These are phyloP conservation scores for Stenodema calcarata DNA, from an alignment of 2,888 invertebrate genomes.

Conservation along the genomic window DNA sequence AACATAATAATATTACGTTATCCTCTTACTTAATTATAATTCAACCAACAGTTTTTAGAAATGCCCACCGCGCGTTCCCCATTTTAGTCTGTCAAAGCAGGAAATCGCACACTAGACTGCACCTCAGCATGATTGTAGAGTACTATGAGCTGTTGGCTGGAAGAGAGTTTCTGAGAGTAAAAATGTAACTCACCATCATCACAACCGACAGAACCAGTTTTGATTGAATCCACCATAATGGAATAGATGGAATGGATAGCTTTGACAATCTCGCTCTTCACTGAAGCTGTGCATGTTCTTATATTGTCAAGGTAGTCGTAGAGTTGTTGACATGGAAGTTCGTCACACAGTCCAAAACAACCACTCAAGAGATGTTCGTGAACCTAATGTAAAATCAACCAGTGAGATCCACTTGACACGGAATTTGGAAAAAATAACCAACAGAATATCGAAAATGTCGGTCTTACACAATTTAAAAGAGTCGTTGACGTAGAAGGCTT, in stretches of 20 bases:
- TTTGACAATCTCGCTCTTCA: conserved; percentile 65
- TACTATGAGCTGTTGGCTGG: no score
- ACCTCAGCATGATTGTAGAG: no score
- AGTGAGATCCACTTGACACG: background rate
- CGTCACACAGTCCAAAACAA: conserved; percentile 62
- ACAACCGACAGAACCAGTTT: conserved; percentile 51
- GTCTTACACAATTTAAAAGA: conserved; percentile 60
- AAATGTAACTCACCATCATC: conserved; percentile 45
- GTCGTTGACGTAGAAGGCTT: conserved; percentile 57
- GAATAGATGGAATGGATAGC: conserved; percentile 67
- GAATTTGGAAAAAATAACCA: background rate
- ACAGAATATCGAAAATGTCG: background rate
- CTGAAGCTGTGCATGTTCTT: conserved; percentile 63
- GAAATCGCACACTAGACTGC: background rate
- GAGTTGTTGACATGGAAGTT: conserved; percentile 62
- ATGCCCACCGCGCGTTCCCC: no score
- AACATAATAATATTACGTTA: no score
- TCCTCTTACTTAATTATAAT: no score
- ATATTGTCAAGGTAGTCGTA: conserved; percentile 68
- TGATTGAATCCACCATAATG: conserved; percentile 64
- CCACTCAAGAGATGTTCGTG: conserved; percentile 64
- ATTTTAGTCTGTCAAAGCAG: no score
- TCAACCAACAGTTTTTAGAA: no score
- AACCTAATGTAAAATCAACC: conserved; percentile 57
- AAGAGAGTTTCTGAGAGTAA: background rate